Base-by-base conservation (phyloP, 2,113 vertebrate genomes). In the Eleginops maclovinus region DNA sequence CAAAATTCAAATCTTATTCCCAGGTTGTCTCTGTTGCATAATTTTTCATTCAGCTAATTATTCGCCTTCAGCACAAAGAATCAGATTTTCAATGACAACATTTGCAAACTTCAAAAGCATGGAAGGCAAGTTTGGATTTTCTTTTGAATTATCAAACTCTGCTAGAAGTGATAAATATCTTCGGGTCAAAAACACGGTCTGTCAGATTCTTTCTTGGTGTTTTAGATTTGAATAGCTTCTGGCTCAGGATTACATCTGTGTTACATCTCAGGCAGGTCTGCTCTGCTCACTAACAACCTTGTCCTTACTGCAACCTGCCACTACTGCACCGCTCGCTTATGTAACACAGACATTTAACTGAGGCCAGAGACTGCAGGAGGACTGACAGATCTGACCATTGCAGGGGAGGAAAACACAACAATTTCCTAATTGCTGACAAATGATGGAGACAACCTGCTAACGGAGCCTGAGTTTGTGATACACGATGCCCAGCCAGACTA, bases 201-300 rank as follows among this genome's bases (percentile, higher is more conserved):
- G 28, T 76, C 55, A 50, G 51, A 15, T 69, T 75, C 50, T 31
- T 40, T 62, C 70, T 28, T 73, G 62, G 59, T 70, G 51, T 41
- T 53, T 46, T 19, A 21, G n/a, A 68, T 64, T 43, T 15, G 19
- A 68, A 26, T 9, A 43, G 19, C 69, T 61, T 0, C 46, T 51
- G 59, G 24, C 31, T 77, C 26, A 44, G 41, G 50, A 15, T 72
- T 7, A 50, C 24, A 74, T 63, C 66, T 47, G 62, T 36, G 60
- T 60, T 69, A 58, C 49, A 76, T 77, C 65, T 61, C 41, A 72
- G 47, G 19, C 44, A 69, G 54, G 50, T 31, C 59, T 53, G 69
- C 77, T 75, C 65, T 49, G 40, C 68, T 77, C 60, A 71, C 75
- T 74, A 87, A 83, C 76, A 83, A 59, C 79, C 63, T 72, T 77